Evolutionary conservation across 2,113 vertebrate species (phyloP).

Genomic region (Eira barbara): DNA sequence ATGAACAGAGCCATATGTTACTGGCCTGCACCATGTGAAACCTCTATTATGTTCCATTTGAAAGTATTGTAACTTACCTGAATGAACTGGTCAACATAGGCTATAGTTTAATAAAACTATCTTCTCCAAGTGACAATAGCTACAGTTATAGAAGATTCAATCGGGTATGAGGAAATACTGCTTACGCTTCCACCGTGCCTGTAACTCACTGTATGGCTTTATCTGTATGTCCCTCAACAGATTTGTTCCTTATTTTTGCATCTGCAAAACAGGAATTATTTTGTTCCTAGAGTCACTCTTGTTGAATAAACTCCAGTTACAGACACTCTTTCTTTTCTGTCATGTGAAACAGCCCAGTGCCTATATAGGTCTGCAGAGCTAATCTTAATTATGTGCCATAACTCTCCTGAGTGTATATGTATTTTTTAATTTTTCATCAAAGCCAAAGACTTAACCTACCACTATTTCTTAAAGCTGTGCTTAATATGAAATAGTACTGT

Average conservation of each 20-base stretch:
- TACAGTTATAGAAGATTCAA: not conserved
- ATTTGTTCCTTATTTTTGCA: not conserved
- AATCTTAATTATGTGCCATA: not conserved
- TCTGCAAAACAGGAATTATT: not conserved
- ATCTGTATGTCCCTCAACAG: not conserved
- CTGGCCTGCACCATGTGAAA: not conserved
- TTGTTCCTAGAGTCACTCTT: not conserved
- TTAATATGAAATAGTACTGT: not conserved
- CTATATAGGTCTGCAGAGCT: not conserved
- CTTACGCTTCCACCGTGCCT: not conserved
- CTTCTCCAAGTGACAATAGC: slow-evolving; percentile 9
- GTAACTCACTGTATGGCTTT: not conserved
- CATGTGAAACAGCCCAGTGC: not conserved
- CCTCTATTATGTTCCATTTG: slow-evolving; percentile 31
- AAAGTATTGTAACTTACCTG: slow-evolving; percentile 28
- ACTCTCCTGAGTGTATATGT: not conserved
- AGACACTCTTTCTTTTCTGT: not conserved
- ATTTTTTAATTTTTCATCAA: not conserved
- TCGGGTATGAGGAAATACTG: not conserved
- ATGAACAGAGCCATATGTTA: slow-evolving; percentile 61
- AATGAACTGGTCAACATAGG: not conserved
- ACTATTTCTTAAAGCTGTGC: not conserved
- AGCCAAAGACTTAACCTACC: not conserved
- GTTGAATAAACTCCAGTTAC: not conserved
- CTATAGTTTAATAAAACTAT: slow-evolving; percentile 19